Conservation (phyloP, 2,888 invertebrate species). For the Drosophila testacea region DNA sequence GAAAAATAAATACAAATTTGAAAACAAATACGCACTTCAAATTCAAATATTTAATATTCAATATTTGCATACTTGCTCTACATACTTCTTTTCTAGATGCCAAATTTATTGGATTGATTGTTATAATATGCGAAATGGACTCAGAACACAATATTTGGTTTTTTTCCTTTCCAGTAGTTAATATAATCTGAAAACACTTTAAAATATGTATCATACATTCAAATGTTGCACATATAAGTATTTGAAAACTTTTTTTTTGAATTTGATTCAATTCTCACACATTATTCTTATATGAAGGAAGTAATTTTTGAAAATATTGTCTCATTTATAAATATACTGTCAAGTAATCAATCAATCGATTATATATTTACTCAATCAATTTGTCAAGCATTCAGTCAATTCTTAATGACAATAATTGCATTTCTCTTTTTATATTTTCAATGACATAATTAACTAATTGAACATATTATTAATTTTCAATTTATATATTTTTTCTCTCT, state of each 20-base stretch:
- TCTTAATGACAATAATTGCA: not conserved
- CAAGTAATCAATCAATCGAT: no score
- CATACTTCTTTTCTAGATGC: not conserved
- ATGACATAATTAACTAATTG: not conserved
- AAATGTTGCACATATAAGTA: no score
- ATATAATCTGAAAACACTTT: no score
- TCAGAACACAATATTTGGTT: not conserved
- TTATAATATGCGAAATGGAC: not conserved
- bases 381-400: not conserved
- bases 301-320: no score
- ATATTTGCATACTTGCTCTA: slow-evolving; percentile 20
- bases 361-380: not conserved
- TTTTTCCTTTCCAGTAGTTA: no score
- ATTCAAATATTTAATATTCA: not conserved
- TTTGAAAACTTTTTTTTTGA: no score
- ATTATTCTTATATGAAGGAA: no score
- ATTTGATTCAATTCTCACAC: no score
- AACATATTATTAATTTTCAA: slow-evolving; percentile 6
- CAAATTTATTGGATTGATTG: not conserved
- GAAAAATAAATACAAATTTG: not conserved
- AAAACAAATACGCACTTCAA: slow-evolving; percentile 3
- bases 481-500: not conserved
- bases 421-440: not conserved
- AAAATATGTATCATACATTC: no score
- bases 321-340: no score